Base-by-base conservation (phyloP, 2,888 invertebrate species). In the Eupithecia pulchellata region DNA sequence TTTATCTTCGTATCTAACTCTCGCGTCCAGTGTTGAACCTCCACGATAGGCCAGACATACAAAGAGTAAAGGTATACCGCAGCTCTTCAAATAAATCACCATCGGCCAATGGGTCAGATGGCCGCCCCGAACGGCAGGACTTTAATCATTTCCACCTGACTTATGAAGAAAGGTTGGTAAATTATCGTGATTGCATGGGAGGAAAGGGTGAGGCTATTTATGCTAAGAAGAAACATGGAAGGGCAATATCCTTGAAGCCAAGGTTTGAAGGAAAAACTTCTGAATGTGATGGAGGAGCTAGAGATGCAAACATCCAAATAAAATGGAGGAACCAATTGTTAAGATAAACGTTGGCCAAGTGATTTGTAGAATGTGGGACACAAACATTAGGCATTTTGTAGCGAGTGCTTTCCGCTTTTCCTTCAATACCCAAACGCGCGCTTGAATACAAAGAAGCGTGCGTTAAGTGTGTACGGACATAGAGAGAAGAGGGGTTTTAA, bases 111-210 rank as follows among this genome's bases (percentile, higher is more conserved):
- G 71, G 71, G 71, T 71, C 71, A 71, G 64, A 61, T 64, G 65
- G 55, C 34, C 60, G 57, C 11, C 25, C 61, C n/a, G 34, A 32
- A n/a, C 30, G n/a, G 58, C 34, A 61, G n/a, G 61, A 61, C 68
- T 62, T 65, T 68, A 62, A 72, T 72, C 71, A 72, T 68, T 72
- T 72, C 71, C 55, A 72, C 71, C 42, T 72, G 58, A 65, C 34
- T 58, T 67, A 65, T 65, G 64, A 66, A 61, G 71, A 71, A 65
- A 73, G 68, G 70, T 72, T 64, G 34, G 64, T 34, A 65, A 55
- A 66, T 60, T 67, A 61, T 61, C 63, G 64, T 55, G 64, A 65
- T 64, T 39, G 13, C 57, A 60, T 55, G 13, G 17, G 47, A 29
- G 25, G 58, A 29, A 69, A 69, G 47, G 63, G 62, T 63, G 6